Conservation (phyloP, 2,888 invertebrate species). For the Liopterus haemorrhoidalis region DNA sequence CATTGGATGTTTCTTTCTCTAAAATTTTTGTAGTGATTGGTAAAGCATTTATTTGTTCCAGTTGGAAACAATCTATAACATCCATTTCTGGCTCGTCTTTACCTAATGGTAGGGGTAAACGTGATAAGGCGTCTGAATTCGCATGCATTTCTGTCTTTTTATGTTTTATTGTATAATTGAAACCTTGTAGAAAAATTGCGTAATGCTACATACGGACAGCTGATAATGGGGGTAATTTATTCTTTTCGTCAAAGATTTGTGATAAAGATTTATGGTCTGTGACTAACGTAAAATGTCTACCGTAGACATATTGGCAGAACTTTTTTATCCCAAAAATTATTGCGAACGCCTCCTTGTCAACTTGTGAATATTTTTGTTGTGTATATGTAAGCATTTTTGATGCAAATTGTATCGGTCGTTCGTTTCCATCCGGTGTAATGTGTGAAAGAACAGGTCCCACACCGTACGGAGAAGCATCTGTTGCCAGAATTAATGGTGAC, state of each 20-base stretch:
- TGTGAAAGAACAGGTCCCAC: conserved; percentile 40
- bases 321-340: conserved; percentile 39
- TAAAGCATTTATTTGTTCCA: no score
- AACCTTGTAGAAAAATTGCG: conserved; percentile 7
- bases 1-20: no score
- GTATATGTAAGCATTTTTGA: conserved; percentile 35
- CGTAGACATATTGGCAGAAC: conserved; percentile 42
- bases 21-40: no score
- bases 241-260: conserved; percentile 12
- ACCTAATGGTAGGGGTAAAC: conserved; percentile 2
- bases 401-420: conserved; percentile 40
- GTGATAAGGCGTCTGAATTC: conserved; percentile 1
- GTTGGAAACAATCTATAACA: no score
- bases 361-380: conserved; percentile 35
- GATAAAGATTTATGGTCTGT: conserved; percentile 40
- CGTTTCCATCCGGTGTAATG: conserved; percentile 36
- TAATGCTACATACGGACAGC: conserved; percentile 12
- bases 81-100: no score
- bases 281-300: conserved; percentile 38
- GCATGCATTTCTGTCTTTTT: conserved; percentile 1
- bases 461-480: conserved; percentile 33
- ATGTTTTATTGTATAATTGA: conserved; percentile 1
- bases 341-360: conserved; percentile 37
- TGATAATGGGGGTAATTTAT: neutral
- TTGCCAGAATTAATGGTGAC: conserved; percentile 33